A percentile compares a stretch with the other conserved stretches of the same genome.
Conservation (phyloP, 1,140 invertebrate genomes). For the Drosophila varians region DNA sequence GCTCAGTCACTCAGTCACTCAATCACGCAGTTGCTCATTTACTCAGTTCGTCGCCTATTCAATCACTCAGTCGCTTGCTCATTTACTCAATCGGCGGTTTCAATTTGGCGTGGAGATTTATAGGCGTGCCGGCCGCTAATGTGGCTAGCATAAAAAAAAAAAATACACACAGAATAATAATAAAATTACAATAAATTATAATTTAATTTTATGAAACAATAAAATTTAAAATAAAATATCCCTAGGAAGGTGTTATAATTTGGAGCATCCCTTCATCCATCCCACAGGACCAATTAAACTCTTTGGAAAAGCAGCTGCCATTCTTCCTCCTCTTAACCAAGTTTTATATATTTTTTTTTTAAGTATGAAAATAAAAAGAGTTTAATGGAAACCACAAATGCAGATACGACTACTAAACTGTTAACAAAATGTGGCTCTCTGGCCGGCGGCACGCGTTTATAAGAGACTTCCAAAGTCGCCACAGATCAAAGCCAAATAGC, state of each 20-base stretch:
- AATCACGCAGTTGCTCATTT: constrained; percentile 7
- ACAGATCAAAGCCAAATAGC: constrained; percentile 61
- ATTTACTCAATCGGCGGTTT: constrained; percentile 46
- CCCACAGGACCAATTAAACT: no score
- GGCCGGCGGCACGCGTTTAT: constrained; percentile 68
- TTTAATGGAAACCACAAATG: constrained; percentile 14
- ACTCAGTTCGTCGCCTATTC: constrained; percentile 5
- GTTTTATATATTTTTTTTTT: not conserved
- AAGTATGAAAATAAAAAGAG: constrained; percentile 8
- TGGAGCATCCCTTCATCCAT: no score
- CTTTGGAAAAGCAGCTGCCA: no score
- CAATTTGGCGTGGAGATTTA: constrained; percentile 70
- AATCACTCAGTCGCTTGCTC: constrained; percentile 22
- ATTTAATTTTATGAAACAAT: no score
- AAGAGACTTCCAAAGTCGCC: constrained; percentile 32
- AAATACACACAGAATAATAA: not conserved
- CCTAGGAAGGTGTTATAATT: no score
- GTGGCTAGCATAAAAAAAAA: not conserved
- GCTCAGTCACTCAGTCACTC: not conserved
- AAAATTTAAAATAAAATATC: no score
- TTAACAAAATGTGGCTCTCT: constrained; percentile 29
- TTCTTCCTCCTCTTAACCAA: no score
- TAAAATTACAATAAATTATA: not conserved
- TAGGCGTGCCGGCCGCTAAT: constrained; percentile 53
- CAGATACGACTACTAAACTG: not conserved